phyloP scores from a whole-genome alignment of 30 jellyfish, hydroid and myxozoan species.

The Aurelia sp. region DNA sequence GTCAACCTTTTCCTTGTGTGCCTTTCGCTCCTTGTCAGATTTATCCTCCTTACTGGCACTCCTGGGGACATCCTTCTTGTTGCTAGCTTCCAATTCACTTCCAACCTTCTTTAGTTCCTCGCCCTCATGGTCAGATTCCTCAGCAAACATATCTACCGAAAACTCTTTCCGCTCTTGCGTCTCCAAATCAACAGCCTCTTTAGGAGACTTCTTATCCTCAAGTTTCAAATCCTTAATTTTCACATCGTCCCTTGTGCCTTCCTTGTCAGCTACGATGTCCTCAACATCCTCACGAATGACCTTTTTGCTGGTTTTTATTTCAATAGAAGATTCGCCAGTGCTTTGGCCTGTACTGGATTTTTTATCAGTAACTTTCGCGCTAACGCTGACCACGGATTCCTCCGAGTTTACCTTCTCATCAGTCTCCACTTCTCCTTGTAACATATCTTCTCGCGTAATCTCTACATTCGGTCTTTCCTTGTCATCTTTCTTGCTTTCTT shows the following conservation, averaged over 20 bases:
- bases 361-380: neutral
- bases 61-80: too few species aligned
- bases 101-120: neutral
- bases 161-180: slow-evolving; percentile 15
- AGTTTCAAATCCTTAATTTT: neutral
- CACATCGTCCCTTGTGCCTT: neutral
- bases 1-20: neutral
- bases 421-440: neutral
- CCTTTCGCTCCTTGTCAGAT: neutral
- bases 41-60: neutral
- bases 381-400: neutral
- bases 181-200: neutral
- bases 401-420: neutral
- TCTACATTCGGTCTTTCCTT: neutral
- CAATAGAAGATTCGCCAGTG: neutral
- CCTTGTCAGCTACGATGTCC: neutral
- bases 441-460: neutral
- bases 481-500: neutral
- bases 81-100: too few species aligned
- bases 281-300: neutral
- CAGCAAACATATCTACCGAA: slow-evolving; percentile 50
- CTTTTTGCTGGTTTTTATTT: neutral
- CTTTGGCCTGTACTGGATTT: too few species aligned
- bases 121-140: slow-evolving; percentile 38
- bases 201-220: neutral